Base-by-base conservation (phyloP, 2,888 invertebrate genomes). In the Trilocha varians region DNA sequence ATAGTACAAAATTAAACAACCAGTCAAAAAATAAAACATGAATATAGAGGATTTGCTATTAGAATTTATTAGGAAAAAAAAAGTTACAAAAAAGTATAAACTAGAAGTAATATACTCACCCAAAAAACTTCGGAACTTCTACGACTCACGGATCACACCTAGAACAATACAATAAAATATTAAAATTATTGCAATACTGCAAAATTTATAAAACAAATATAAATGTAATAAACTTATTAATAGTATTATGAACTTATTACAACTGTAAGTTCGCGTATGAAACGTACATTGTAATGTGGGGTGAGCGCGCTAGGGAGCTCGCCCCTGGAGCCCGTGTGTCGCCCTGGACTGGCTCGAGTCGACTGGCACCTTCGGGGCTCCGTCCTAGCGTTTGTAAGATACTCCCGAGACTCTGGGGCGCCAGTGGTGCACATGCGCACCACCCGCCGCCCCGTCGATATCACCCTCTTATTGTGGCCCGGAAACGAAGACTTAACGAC, bases 401-500 rank as follows among this genome's bases (percentile, higher is more conserved):
- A 62, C 70, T 74, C 70, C 70, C 73, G 78, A 84, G 83, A 83
- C 83, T 70, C 70, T 57, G 64, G 66, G 83, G 83, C 83, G 84
- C 83, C 83, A 62, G 49, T 55, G 64, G 57, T 59, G 77, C 78
- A 78, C 80, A 79, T 79, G 84, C 84, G 85, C 82, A 74, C 61
- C 52, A 55, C 58, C 59, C 57, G 60, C 67, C 73, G 64, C 71
- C 62, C 70, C 73, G 69, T 79, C 80, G 72, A 83, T 80, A 80
- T 66, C 79, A 76, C 77, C 82, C 76, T 72, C 79, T 71, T 73
- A 69, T 68, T 74, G 76, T 74, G 77, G 65, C 75, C 78, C 82
- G 80, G 82, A 84, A 82, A 78, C 73, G 71, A 70, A 63, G 69
- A 75, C 73, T 80, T 77, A 77, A 78, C 79, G 67, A 80, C 70